A percentile compares a stretch with the other conserved stretches of the same genome.
Conservation (phyloP, 2,888 invertebrate species). For the Fissipunctia ypsillon region DNA sequence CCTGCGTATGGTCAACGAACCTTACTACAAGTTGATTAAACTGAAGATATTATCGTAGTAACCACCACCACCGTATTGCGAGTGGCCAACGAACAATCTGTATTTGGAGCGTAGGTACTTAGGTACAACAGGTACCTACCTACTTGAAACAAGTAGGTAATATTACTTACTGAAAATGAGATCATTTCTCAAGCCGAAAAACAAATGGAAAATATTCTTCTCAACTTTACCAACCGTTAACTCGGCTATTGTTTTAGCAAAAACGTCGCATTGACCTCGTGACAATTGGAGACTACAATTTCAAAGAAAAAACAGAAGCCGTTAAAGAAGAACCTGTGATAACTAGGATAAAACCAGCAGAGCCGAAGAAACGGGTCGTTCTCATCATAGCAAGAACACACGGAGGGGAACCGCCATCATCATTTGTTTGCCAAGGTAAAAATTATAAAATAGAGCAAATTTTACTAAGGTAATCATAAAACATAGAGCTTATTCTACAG, state of each 20-base stretch:
- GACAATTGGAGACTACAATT: slow-evolving; percentile 92
- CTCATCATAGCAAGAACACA: slow-evolving; percentile 97
- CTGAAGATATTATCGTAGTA: neutral
- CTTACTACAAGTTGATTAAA: slow-evolving; percentile 88
- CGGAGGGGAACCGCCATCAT: slow-evolving; percentile 98
- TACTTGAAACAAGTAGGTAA: neutral
- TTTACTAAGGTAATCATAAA: neutral
- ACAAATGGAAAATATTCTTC: neutral
- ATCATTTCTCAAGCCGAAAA: neutral
- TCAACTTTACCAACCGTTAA: neutral
- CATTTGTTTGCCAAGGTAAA: slow-evolving; percentile 97
- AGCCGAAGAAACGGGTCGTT: slow-evolving; percentile 91
- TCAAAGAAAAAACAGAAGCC: slow-evolving; percentile 75
- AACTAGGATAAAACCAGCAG: slow-evolving; percentile 88
- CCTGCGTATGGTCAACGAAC: no score
- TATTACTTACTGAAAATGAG: neutral
- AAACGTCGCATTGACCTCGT: slow-evolving; percentile 97
- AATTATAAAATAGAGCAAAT: neutral
- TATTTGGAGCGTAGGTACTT: neutral
- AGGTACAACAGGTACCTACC: no score
- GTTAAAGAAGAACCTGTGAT: slow-evolving; percentile 75
- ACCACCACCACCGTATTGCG: neutral
- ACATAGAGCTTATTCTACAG: neutral
- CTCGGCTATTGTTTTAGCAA: slow-evolving; percentile 94
- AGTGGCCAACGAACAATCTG: no score